These are phyloP conservation scores for Sandelia bainsii DNA, from an alignment of 2,797 vertebrate species.

Conservation along the genomic window DNA sequence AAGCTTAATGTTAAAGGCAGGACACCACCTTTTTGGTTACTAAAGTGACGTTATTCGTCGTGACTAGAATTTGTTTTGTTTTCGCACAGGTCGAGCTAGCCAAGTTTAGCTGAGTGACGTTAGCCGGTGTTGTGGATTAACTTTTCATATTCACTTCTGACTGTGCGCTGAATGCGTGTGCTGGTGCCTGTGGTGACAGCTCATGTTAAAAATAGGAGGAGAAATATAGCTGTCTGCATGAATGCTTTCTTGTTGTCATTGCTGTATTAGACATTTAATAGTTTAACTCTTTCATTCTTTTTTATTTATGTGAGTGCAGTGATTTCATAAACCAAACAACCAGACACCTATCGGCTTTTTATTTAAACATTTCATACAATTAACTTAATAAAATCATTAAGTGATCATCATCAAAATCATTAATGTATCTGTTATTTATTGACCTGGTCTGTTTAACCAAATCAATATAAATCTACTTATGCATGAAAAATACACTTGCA, in stretches of 20 bases:
- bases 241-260: neutral
- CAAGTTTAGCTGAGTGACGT: slow-evolving; percentile 45
- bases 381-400: neutral
- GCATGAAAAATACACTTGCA: neutral
- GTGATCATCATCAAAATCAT: too few species aligned
- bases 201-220: neutral
- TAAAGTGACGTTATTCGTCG: slow-evolving; percentile 13
- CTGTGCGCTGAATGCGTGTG: neutral
- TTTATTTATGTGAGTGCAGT: neutral
- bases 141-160: slow-evolving; percentile 12
- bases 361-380: neutral
- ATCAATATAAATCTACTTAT: neutral
- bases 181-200: neutral
- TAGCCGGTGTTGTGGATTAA: slow-evolving; percentile 39
- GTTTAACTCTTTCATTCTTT: neutral
- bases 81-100: slow-evolving; percentile 58
- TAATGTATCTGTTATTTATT: neutral
- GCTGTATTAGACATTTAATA: neutral
- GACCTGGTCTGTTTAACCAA: neutral
- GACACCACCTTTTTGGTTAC: fast-evolving
- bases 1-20: neutral
- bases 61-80: slow-evolving; percentile 64
- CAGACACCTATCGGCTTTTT: too few species aligned
- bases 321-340: neutral
- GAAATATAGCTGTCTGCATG: neutral